These are phyloP conservation scores for Mesocentrotus franciscanus DNA, from an alignment of 53 echinoderm and acorn worm genomes.

Conservation along the genomic window DNA sequence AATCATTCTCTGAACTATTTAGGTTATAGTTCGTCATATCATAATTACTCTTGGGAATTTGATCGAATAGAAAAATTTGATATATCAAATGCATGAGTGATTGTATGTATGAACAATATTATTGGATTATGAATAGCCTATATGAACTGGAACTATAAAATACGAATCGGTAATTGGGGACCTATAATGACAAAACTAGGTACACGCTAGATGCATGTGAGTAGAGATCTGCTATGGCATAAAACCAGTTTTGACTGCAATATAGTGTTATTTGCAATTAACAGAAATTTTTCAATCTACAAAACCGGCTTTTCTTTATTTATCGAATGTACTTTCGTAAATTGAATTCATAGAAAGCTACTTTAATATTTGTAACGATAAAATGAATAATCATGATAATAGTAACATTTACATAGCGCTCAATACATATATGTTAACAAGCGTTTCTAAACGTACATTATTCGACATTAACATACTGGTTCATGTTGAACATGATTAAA, in stretches of 20 bases:
- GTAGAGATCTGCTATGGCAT: too few relatives aligned
- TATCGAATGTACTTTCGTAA: background rate
- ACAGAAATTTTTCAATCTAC: background rate
- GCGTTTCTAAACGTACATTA: too few relatives aligned
- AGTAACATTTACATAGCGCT: too few relatives aligned
- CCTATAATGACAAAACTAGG: background rate
- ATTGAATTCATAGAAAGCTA: background rate
- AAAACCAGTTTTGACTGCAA: background rate
- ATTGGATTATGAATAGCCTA: background rate
- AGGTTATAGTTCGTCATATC: background rate
- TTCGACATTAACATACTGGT: background rate
- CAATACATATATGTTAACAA: too few relatives aligned
- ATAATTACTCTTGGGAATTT: background rate
- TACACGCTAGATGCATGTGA: too few relatives aligned
- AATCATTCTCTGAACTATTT: background rate
- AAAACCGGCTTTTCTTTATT: background rate
- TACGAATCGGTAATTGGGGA: background rate
- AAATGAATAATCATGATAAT: too few relatives aligned
- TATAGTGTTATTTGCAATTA: background rate
- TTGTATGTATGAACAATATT: background rate
- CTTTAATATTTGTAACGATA: too few relatives aligned
- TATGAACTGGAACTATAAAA: background rate
- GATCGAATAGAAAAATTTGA: background rate
- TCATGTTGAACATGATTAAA: constrained; percentile 17
- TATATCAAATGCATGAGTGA: background rate